Conservation (phyloP, 2,797 vertebrate species). For the Dendrocincla tyrannina region DNA sequence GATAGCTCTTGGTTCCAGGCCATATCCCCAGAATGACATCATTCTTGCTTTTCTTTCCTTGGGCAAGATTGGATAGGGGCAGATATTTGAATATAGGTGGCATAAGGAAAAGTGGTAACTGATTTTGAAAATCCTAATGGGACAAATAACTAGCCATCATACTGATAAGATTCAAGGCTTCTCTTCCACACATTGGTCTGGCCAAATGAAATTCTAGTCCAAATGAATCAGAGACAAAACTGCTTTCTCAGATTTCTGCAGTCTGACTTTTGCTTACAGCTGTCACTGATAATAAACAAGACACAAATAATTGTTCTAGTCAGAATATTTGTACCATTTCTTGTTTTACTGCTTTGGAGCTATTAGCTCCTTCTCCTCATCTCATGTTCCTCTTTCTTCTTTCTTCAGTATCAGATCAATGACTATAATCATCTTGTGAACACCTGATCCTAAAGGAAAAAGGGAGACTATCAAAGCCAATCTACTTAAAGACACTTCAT, state of each 20-base stretch:
- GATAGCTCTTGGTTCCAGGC: not conserved
- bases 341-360: not conserved
- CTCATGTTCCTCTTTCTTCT: not conserved
- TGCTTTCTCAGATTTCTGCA: not conserved
- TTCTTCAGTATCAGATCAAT: not conserved
- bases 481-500: slow-evolving; percentile 59
- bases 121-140: not conserved
- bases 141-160: not conserved
- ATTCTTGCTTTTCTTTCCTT: not conserved
- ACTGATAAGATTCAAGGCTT: not conserved
- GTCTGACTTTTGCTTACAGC: not conserved
- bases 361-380: not conserved
- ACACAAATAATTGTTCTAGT: not conserved
- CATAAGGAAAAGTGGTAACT: not conserved
- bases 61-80: not conserved
- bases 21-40: not conserved
- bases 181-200: not conserved
- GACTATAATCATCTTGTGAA: slow-evolving; percentile 3
- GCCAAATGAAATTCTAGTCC: not conserved
- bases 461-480: slow-evolving; percentile 29
- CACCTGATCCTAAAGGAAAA: slow-evolving; percentile 26
- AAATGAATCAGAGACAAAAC: not conserved
- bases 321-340: not conserved
- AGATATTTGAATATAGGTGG: not conserved
- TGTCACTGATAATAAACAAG: not conserved